Conservation (phyloP, 2,888 invertebrate genomes). For the Anthophora plumipes region DNA sequence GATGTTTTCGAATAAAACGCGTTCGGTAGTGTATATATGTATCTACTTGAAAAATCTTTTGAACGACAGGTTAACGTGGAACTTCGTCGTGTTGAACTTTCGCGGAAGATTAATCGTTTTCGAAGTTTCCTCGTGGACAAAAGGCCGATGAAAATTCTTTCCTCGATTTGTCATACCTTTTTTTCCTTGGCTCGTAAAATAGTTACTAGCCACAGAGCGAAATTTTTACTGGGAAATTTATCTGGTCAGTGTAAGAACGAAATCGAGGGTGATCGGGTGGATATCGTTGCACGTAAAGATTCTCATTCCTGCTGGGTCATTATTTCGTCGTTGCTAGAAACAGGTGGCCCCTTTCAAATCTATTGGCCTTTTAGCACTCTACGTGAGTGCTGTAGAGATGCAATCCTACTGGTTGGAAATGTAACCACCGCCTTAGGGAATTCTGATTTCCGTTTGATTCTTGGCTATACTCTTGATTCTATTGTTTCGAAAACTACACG, state of each 20-base stretch:
- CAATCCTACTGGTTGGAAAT: constrained; percentile 1
- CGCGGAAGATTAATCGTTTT: constrained; percentile 4
- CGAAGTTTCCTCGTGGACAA: not conserved
- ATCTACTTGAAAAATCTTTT: not conserved
- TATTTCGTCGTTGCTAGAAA: constrained; percentile 34
- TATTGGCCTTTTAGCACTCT: constrained; percentile 19
- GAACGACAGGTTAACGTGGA: not conserved
- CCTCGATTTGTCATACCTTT: not conserved
- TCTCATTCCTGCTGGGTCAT: constrained; percentile 8
- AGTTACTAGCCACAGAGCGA: not conserved
- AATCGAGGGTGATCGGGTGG: constrained; percentile 2
- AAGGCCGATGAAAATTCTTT: constrained; percentile 10
- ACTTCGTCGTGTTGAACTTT: constrained; percentile 10
- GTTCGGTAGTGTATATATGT: too few relatives aligned
- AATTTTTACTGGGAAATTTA: constrained; percentile 19
- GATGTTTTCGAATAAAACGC: not conserved
- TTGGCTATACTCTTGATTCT: not conserved
- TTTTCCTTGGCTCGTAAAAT: not conserved
- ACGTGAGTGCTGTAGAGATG: constrained; percentile 29
- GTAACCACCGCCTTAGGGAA: not conserved
- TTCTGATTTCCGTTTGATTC: constrained; percentile 8
- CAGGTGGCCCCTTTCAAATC: constrained; percentile 52
- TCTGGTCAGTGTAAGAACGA: constrained; percentile 12
- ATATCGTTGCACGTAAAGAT: constrained; percentile 13
- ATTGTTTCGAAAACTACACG: not conserved